A percentile compares a stretch with the other conserved stretches of the same genome.
phyloP scores from a whole-genome alignment of 2,888 invertebrate genomes.

The Cataglyphis albicans region DNA sequence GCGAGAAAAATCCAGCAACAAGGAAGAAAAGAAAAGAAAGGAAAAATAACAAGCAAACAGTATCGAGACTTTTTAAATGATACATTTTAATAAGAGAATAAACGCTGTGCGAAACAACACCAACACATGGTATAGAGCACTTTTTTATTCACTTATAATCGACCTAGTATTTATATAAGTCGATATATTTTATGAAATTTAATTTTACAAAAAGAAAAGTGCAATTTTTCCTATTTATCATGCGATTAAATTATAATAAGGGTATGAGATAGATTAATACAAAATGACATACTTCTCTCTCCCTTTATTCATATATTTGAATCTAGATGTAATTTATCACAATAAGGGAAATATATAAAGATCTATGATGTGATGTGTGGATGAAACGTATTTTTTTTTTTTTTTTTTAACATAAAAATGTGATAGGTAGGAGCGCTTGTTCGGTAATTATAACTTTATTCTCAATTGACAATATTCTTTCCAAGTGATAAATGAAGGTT shows the following conservation, averaged over 20 bases:
- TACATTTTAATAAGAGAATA: slow-evolving; percentile 28
- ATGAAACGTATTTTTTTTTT: slow-evolving; percentile 60
- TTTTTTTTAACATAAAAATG: slow-evolving; percentile 52
- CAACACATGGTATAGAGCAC: not conserved
- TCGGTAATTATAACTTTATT: slow-evolving; percentile 63
- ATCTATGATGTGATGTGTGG: slow-evolving; percentile 64
- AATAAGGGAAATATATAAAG: slow-evolving; percentile 71
- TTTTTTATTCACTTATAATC: slow-evolving; percentile 6
- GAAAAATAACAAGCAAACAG: not conserved
- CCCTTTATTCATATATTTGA: slow-evolving; percentile 70
- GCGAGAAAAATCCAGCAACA: slow-evolving; percentile 13
- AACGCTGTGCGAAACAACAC: not conserved
- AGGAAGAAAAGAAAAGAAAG: not conserved
- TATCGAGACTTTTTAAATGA: not conserved
- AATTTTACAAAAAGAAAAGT: not conserved
- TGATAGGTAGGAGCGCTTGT: slow-evolving; percentile 45
- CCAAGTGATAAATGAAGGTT: slow-evolving; percentile 59
- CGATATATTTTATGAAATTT: not conserved
- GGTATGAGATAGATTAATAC: slow-evolving; percentile 24
- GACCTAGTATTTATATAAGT: not conserved
- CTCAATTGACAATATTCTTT: slow-evolving; percentile 75
- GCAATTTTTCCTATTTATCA: not conserved
- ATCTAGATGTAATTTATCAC: slow-evolving; percentile 71
- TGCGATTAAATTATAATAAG: not conserved
- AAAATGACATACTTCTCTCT: slow-evolving; percentile 43